phyloP scores from a whole-genome alignment of 2,888 invertebrate genomes.

The Trileptium ribeirensis region DNA sequence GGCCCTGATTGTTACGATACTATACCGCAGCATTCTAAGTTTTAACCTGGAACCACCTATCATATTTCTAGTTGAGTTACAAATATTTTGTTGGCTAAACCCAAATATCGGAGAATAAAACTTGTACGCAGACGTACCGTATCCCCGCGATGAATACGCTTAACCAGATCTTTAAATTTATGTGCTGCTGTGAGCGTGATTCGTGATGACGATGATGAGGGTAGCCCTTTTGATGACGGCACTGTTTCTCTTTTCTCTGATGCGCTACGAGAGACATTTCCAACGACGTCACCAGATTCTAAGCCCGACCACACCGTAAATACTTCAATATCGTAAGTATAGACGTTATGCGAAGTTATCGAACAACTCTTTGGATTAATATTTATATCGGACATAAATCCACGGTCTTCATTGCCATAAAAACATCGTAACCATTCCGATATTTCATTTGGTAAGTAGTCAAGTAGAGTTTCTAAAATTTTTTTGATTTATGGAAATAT shows the following conservation, averaged over 20 bases:
- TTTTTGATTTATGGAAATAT: too few relatives aligned
- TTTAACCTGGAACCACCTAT: too few relatives aligned
- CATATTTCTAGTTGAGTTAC: too few relatives aligned
- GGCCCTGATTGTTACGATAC: too few relatives aligned
- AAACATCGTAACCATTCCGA: constrained; percentile 43
- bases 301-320: constrained; percentile 44
- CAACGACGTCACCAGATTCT: neutral
- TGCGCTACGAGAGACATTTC: neutral
- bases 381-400: neutral
- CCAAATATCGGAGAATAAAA: too few relatives aligned
- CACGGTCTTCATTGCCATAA: constrained; percentile 40
- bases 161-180: constrained; percentile 39
- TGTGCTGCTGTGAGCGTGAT: constrained; percentile 39
- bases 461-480: constrained; percentile 39
- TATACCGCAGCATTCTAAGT: too few relatives aligned
- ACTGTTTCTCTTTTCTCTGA: constrained; percentile 24
- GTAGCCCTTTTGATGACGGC: constrained; percentile 40
- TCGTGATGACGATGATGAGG: constrained; percentile 25
- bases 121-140: constrained; percentile 25
- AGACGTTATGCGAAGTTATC: constrained; percentile 19
- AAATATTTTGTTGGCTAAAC: too few relatives aligned
- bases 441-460: constrained; percentile 43
- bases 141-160: constrained; percentile 43
- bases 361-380: neutral
- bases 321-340: constrained; percentile 32